Evolutionary conservation across 2,113 vertebrate species (phyloP).

Genomic region (Rhegmatorhina hoffmannsi): DNA sequence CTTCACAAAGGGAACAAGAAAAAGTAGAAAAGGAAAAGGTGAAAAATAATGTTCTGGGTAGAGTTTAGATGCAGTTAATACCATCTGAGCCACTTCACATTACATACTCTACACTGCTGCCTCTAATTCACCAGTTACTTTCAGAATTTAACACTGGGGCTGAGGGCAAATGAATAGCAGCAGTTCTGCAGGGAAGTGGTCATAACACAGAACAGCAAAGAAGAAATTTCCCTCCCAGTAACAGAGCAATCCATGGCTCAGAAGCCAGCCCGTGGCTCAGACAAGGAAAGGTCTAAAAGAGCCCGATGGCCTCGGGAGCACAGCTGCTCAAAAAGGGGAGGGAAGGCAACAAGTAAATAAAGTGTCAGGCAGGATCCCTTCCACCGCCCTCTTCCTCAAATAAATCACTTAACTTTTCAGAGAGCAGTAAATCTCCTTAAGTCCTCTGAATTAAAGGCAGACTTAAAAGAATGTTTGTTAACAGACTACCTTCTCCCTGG

Average conservation of each 20-base stretch:
- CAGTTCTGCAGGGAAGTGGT: not conserved
- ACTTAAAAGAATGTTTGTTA: not conserved
- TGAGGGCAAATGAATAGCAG: not conserved
- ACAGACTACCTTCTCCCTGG: not conserved
- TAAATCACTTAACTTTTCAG: constrained; percentile 43
- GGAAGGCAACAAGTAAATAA: not conserved
- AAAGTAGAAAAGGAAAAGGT: not conserved
- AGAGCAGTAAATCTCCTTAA: constrained; percentile 21
- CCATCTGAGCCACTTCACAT: fast-evolving
- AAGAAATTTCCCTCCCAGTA: not conserved
- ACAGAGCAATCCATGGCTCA: not conserved
- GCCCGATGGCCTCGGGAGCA: not conserved
- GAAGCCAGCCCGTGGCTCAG: not conserved
- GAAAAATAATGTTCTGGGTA: not conserved
- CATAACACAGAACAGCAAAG: not conserved
- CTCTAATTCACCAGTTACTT: not conserved
- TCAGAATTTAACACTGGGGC: not conserved
- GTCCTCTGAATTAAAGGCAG: constrained; percentile 3
- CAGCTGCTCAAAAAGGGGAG: not conserved
- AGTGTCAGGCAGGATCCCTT: not conserved
- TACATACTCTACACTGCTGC: not conserved
- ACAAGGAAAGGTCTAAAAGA: not conserved
- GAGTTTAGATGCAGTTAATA: not conserved
- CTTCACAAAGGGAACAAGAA: not conserved
- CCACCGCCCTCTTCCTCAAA: not conserved